Evolutionary conservation across 1,140 invertebrate genomes (phyloP), one percentile per base, ranked within the genome.

Genomic region (Eriosoma lanigerum): DNA sequence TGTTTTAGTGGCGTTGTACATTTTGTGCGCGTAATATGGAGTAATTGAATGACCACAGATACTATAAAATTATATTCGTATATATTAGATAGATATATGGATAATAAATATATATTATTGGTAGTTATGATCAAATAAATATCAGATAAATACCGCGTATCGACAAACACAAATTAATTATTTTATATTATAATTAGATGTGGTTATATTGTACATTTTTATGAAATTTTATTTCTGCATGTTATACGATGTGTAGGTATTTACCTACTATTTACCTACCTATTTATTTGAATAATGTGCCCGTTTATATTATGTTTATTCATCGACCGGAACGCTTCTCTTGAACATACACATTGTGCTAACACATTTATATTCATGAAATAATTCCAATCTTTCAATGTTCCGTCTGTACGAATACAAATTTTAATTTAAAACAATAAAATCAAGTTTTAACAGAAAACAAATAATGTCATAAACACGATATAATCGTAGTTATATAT

Each of bases 1-100:
- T 83, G 87, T 87, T 84, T 91, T 91, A 15, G 88, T 88, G 12
- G 88, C 89, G 60, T 86, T 84, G 84, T 91, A 91, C 80, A 90
- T 87, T 82, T 88, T 88, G 0, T 85, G 82, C 13, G 76, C 78
- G 10, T 83, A 72, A 9, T 82, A 52, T 12, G 81, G 60, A 4
- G 83, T 81, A 1, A 86, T 82, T 15, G 83, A 48, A 82, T 83
- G 86, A 32, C 83, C 86, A 64, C 82, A 82, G 78, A 84, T 83
- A 83, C 83, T 86, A 83, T 24, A 83, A 73, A 38, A 38, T 38
- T 38, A 38, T 8, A 38, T n/a, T n/a, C n/a, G n/a, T n/a, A n/a
- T n/a, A n/a, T n/a, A n/a, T n/a, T n/a, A n/a, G n/a, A n/a, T n/a
- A n/a, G n/a, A n/a, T n/a, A n/a, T n/a, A n/a, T n/a, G n/a, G n/a